phyloP scores from a whole-genome alignment of 2,888 invertebrate genomes.

The Apamea crenata region DNA sequence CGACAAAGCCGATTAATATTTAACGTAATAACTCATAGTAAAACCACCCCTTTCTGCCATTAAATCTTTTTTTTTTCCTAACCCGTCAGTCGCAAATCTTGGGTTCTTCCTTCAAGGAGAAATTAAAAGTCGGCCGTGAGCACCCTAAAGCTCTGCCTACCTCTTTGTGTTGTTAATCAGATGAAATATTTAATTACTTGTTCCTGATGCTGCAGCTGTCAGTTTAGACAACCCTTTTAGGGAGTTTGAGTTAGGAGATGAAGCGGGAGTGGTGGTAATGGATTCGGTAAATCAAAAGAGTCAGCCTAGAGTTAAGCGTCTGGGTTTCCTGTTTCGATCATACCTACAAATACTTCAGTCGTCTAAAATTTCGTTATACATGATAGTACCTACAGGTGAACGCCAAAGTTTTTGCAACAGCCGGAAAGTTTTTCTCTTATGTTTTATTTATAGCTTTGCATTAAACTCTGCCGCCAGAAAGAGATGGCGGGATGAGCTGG shows the following conservation, averaged over 20 bases:
- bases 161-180: conserved; percentile 88
- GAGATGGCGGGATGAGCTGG: too few species aligned
- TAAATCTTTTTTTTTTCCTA: conserved; percentile 79
- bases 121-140: conserved; percentile 87
- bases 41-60: conserved; percentile 77
- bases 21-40: conserved; percentile 79
- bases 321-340: too few species aligned
- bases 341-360: too few species aligned
- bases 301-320: not conserved
- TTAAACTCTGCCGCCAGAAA: too few species aligned
- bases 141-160: conserved; percentile 77
- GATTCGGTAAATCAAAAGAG: not conserved
- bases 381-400: too few species aligned
- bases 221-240: conserved; percentile 73
- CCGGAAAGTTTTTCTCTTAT: not conserved
- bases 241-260: conserved; percentile 57
- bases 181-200: conserved; percentile 89
- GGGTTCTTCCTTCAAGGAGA: conserved; percentile 74
- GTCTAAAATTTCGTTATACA: too few species aligned
- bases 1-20: conserved; percentile 85
- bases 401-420: not conserved
- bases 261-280: conserved; percentile 32
- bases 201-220: conserved; percentile 79
- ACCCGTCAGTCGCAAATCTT: conserved; percentile 84
- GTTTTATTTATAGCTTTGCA: not conserved